Conservation (phyloP, 2,797 vertebrate genomes). For the Xenops minutus region DNA sequence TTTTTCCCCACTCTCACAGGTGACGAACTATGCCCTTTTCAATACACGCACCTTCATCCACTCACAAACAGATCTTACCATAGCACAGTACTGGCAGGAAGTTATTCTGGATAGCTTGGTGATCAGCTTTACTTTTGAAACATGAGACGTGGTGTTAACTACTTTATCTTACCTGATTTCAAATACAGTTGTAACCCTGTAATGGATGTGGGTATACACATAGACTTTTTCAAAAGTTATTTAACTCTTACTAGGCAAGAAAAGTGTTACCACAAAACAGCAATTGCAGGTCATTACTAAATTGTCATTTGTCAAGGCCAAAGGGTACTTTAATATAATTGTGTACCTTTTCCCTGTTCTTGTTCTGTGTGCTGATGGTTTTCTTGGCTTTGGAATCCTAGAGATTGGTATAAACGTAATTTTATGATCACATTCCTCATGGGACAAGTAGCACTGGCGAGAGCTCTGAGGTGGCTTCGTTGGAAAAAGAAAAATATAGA, state of each 20-base stretch:
- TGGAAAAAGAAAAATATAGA: conserved; percentile 31
- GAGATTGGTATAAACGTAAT: conserved; percentile 95
- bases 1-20: neutral
- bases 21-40: neutral
- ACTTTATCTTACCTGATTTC: neutral
- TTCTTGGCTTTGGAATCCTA: conserved; percentile 60
- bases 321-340: neutral
- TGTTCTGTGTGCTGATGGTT: neutral
- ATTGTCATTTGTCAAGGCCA: neutral
- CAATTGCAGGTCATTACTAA: neutral
- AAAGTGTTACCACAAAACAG: neutral
- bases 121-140: neutral
- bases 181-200: neutral
- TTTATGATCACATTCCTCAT: conserved; percentile 92
- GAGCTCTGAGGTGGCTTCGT: conserved; percentile 77
- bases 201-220: neutral
- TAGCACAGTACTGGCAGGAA: neutral
- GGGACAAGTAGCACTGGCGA: conserved; percentile 83
- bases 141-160: neutral
- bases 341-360: neutral
- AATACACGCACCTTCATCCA: neutral
- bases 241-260: neutral
- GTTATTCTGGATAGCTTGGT: neutral
- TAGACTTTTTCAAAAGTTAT: neutral
- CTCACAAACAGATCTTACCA: neutral